Base-by-base conservation (phyloP, 2,888 invertebrate species). In the Dasysyrphus tricinctus region DNA sequence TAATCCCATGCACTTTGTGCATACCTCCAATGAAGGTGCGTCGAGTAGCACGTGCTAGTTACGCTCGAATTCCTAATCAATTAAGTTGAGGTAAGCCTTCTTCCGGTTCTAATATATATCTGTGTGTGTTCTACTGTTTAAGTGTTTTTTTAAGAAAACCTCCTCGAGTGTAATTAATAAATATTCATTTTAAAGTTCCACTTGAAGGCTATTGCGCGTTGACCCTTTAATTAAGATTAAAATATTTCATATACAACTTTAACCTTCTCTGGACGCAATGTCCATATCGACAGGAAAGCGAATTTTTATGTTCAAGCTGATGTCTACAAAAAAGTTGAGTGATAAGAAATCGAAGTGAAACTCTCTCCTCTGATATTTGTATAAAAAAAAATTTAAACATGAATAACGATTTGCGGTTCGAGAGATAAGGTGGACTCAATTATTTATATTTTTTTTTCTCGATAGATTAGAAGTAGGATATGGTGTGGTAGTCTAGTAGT, bases 1-100 rank as follows among this genome's bases (percentile, higher is more conserved):
- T 49, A 19, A 47, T 59, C 11, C 44, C 37, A 24, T 78, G 74
- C 59, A 65, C 37, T 51, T 19, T 51, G 65, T 39, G 54, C 78
- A 86, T 86, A 86, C 86, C 82, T 86, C 86, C 86, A 86, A 86
- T 86, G 86, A 86, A 78, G 82, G 86, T 78, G 82, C 72, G 70
- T 67, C 59, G 61, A 82, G 75, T 72, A 86, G 82, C 86, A 86
- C 81, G 86, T 86, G 82, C 86, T 75, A 51, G 78, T 78, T 65
- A 59, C 86, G 49, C 63, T 84, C 67, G 57, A 80, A 59, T 80
- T 84, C 67, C 59, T 44, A 80, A 29, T 57, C 61, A 63, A 19
- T 65, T 70, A 54, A 44, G 29, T 44, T 67, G 49, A 54, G 39
- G 80, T 49, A 51, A 75, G 34, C 59, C 54, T 70, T 75, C 59